Evolutionary conservation across 2,113 vertebrate genomes (phyloP), one percentile per base, ranked within the genome.

Genomic region (Anguilla japonica): DNA sequence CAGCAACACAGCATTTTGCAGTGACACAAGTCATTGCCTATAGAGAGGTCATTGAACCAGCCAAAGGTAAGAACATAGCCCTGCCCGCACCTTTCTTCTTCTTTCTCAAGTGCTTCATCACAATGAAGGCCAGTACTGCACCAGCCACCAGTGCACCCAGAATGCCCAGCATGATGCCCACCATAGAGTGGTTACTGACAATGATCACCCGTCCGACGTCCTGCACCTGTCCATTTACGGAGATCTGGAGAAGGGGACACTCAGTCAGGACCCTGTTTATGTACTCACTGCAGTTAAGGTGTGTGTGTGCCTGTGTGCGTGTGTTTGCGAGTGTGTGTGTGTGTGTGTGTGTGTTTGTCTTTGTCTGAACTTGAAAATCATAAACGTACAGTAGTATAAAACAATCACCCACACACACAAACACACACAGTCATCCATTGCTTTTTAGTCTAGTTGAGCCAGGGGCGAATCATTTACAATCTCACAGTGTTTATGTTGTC

Each of bases 161-260:
- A 5, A 92, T 94, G 39, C 97, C 95, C 41, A 99, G 90, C 79
- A 96, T 92, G 2, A 95, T 94, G 60, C 94, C 96, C 90, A 96
- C 92, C n/a, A 96, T 95, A 81, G 95, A 88, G 84, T 96, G 95
- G 87, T 95, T 93, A 85, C 92, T 90, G 1, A 94, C 89, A 2
- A 94, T 84, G 39, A 97, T 90, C 75, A 99, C 98, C 0, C 85
- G 94, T 41, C 97, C 98, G 87, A 98, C 93, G 0, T 90, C 87
- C 43, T 92, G 97, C 29, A 95, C 97, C 20, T 90, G 92, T 0
- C 93, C 93, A 0, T 98, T 98, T 85, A 98, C 94, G 80, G 91
- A 95, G 84, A 96, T 95, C 96, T 96, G 81, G 0, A 83, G 83
- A 8, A 79, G 9, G 22, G 82, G 29, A 86, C 26, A 87, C 41